These are phyloP conservation scores for Phenganax marumi DNA, from an alignment of 92 coral and sea anemone genomes.

Conservation along the genomic window DNA sequence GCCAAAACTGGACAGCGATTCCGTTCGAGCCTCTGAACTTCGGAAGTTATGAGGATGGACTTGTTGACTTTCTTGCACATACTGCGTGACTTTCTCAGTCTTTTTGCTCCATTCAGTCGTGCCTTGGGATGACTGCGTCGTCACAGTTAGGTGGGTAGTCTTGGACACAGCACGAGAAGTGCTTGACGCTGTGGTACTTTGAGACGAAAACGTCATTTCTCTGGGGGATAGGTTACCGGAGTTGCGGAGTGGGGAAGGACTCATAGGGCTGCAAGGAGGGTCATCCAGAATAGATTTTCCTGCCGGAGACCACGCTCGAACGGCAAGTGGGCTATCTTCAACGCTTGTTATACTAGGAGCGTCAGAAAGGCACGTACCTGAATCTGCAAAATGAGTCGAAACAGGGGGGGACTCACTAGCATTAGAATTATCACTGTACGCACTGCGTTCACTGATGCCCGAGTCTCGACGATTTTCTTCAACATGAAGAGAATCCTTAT, in stretches of 20 bases:
- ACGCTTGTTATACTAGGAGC: constrained; percentile 38
- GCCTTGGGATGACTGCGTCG: not conserved
- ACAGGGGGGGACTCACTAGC: constrained; percentile 69
- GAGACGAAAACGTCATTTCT: constrained; percentile 4
- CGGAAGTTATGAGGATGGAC: constrained; percentile 4
- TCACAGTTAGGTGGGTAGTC: not conserved
- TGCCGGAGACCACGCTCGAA: constrained; percentile 32
- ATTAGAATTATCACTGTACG: constrained; percentile 55
- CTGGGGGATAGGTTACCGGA: not conserved
- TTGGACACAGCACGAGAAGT: not conserved
- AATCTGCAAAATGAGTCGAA: constrained; percentile 35
- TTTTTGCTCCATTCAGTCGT: constrained; percentile 35
- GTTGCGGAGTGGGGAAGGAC: constrained; percentile 7
- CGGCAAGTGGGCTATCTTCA: constrained; percentile 42
- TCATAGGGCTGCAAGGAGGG: constrained; percentile 22
- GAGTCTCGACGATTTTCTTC: constrained; percentile 76
- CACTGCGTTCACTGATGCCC: constrained; percentile 93
- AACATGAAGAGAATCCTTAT: constrained; percentile 45
- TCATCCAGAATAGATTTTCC: constrained; percentile 8
- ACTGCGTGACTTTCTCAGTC: constrained; percentile 21
- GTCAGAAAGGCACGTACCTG: constrained; percentile 36
- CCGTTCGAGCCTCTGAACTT: constrained; percentile 3
- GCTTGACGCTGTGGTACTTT: not conserved
- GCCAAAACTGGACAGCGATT: constrained; percentile 33
- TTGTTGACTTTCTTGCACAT: constrained; percentile 28